Evolutionary conservation across 2,113 vertebrate genomes (phyloP).

Genomic region (Ranitomeya variabilis): DNA sequence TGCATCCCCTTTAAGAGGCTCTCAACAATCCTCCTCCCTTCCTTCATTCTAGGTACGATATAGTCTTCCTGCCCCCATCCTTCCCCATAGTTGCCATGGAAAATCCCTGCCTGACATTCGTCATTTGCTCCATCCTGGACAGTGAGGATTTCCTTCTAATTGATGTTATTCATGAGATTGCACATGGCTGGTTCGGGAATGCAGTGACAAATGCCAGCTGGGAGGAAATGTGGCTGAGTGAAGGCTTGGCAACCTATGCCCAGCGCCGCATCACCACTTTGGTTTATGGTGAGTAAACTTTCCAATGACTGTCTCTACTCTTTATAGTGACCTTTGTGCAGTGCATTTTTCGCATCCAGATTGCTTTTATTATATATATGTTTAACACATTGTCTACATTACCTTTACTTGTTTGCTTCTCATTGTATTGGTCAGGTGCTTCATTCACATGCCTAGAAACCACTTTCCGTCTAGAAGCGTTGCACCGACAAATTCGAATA

Average conservation of each 20-base stretch:
- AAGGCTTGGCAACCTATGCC: slow-evolving; percentile 93
- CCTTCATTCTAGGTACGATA: slow-evolving; percentile 83
- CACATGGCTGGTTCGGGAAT: slow-evolving; percentile 97
- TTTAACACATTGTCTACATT: background rate
- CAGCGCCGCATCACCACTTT: slow-evolving; percentile 93
- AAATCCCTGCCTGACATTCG: slow-evolving; percentile 97
- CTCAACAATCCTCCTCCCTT: slow-evolving; percentile 11
- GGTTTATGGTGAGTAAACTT: slow-evolving; percentile 79
- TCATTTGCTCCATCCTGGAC: slow-evolving; percentile 96
- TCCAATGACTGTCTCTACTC: background rate
- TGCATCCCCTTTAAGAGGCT: background rate
- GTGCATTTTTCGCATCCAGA: background rate
- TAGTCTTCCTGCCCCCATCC: slow-evolving; percentile 95
- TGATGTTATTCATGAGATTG: slow-evolving; percentile 92
- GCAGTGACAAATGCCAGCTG: slow-evolving; percentile 95
- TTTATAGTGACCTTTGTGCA: background rate
- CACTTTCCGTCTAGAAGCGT: slow-evolving; percentile 90
- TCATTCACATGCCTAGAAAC: slow-evolving; percentile 95
- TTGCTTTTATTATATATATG: too few relatives aligned
- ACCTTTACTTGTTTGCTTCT: too few relatives aligned
- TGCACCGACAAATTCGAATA: slow-evolving; percentile 93
- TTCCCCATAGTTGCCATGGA: slow-evolving; percentile 99
- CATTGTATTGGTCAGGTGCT: slow-evolving; percentile 75
- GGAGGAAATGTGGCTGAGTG: slow-evolving; percentile 99
- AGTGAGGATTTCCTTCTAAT: slow-evolving; percentile 95